phyloP scores from a whole-genome alignment of 2,888 invertebrate genomes.

The Sphinx pinastri region DNA sequence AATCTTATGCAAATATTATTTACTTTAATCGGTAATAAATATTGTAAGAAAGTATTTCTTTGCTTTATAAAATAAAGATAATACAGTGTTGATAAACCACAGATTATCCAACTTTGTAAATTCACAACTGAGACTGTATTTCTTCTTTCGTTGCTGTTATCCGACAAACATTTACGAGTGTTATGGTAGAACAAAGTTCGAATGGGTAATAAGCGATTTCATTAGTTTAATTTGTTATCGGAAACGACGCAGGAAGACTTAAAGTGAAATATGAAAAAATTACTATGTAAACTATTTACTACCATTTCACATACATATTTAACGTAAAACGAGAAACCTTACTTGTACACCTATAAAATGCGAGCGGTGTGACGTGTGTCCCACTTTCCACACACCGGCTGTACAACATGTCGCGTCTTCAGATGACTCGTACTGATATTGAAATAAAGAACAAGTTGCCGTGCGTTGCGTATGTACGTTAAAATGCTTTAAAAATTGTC shows the following conservation, averaged over 20 bases:
- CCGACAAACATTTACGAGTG: background rate
- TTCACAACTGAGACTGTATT: too few relatives aligned
- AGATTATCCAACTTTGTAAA: too few relatives aligned
- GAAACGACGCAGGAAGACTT: background rate
- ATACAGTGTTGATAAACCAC: too few relatives aligned
- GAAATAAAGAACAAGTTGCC: constrained; percentile 60
- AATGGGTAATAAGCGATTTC: too few relatives aligned
- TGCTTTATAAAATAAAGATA: too few relatives aligned
- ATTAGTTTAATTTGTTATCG: constrained; percentile 3
- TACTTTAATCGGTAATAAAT: background rate
- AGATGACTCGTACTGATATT: constrained; percentile 52
- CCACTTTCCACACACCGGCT: constrained; percentile 77
- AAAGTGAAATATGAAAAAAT: constrained; percentile 13
- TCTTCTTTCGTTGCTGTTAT: background rate
- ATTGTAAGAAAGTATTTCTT: background rate
- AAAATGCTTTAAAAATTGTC: constrained; percentile 43
- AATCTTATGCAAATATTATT: background rate
- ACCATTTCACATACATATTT: constrained; percentile 43
- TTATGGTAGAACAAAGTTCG: too few relatives aligned
- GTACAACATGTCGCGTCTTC: constrained; percentile 66
- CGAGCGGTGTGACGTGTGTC: constrained; percentile 77
- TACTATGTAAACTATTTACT: constrained; percentile 32
- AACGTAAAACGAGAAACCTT: constrained; percentile 68
- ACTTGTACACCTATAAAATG: constrained; percentile 71
- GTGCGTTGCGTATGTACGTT: constrained; percentile 28